Evolutionary conservation across 2,797 vertebrate genomes (phyloP).

Genomic region (Cyclura pinguis): DNA sequence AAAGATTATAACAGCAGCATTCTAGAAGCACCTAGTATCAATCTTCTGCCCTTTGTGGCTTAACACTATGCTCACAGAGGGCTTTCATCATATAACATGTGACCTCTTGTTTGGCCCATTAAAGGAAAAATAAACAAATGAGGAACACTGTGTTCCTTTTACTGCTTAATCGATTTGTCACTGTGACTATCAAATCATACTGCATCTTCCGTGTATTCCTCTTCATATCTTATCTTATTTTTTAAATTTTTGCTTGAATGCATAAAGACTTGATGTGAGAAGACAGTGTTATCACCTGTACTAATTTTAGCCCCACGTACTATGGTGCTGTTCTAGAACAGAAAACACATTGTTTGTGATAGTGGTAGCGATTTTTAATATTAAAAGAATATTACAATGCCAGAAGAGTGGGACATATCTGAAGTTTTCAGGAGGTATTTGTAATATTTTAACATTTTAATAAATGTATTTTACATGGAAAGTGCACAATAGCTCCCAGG

Average conservation of each 20-base stretch:
- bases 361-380: not conserved
- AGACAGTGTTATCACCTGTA: not conserved
- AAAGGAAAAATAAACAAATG: slow-evolving; percentile 13
- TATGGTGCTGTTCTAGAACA: not conserved
- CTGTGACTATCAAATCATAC: not conserved
- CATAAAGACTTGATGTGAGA: not conserved
- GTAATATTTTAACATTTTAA: not conserved
- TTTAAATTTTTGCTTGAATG: not conserved
- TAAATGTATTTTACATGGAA: not conserved
- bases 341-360: not conserved
- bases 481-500: no score
- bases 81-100: slow-evolving; percentile 12
- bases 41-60: not conserved
- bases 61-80: not conserved
- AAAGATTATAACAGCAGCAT: not conserved
- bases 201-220: not conserved
- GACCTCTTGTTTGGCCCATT: slow-evolving; percentile 12
- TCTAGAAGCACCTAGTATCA: not conserved
- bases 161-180: not conserved
- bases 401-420: not conserved
- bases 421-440: not conserved
- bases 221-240: not conserved
- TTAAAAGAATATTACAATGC: not conserved
- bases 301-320: not conserved
- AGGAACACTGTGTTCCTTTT: slow-evolving; percentile 6